Base-by-base conservation (phyloP, 2,888 invertebrate genomes). In the Chelonus formosanus region DNA sequence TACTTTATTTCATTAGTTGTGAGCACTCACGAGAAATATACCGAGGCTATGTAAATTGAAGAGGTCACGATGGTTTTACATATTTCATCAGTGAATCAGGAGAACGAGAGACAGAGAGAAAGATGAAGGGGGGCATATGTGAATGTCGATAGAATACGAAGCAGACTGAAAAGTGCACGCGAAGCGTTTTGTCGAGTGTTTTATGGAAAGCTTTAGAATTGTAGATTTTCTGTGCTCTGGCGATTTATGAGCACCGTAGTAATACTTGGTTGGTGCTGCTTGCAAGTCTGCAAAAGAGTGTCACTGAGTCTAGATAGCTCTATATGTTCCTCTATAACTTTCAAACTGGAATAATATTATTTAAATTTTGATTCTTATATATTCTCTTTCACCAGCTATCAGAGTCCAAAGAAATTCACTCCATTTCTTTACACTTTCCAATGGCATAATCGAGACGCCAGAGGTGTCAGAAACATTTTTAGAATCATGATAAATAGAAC, bases 181-280 rank as follows among this genome's bases (percentile, higher is more conserved):
- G 74, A 76, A 79, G 84, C 84, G 75, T 81, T 84, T 83, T 77
- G 77, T 82, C 80, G 81, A 84, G 83, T 81, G 83, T 81, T 83
- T 83, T 83, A 82, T 81, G 83, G 79, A 81, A 82, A 78, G 80
- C 79, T 82, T 83, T 83, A 82, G 84, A 84, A 84, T 84, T 84
- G 84, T 83, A 84, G 83, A 84, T 84, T 80, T 77, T 70, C 74
- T 68, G 71, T 72, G 73, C 62, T 59, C 47, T 63, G 50, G 61
- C 69, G 69, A 74, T 74, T 74, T 74, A 74, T 74, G 62, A 56
- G 53, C 61, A 52, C 54, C 45, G 44, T 53, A 61, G 32, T 47
- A 47, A 20, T 20, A 20, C 20, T 20, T 20, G 20, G 20, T 20
- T 20, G 20, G 20, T 20, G 20, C 20, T 20, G 20, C 36, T 10